These are phyloP conservation scores for Saccostrea glomerata DNA, from an alignment of 1,140 invertebrate genomes.

Conservation along the genomic window DNA sequence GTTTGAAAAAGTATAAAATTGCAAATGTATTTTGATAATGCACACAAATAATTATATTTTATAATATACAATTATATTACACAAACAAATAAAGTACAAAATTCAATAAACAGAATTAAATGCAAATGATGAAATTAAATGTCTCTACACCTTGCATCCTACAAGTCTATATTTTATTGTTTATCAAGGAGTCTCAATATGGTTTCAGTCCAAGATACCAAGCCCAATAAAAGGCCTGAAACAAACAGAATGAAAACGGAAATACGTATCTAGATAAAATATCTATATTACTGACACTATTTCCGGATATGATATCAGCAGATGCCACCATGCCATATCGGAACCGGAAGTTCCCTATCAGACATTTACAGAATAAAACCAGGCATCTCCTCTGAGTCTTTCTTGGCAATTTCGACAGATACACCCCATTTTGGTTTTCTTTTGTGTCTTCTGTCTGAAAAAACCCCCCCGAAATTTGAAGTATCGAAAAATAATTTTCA, in stretches of 20 bases:
- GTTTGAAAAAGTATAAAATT: too few species aligned
- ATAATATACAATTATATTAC: too few species aligned
- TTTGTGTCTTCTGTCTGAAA: not conserved
- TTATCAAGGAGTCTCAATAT: not conserved
- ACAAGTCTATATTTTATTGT: not conserved
- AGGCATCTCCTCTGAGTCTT: slow-evolving; percentile 24
- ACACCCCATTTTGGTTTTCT: not conserved
- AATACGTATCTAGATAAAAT: slow-evolving; percentile 80
- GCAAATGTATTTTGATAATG: too few species aligned
- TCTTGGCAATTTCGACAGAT: not conserved
- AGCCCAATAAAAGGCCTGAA: slow-evolving; percentile 82
- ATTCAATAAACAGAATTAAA: too few species aligned
- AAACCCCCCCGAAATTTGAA: not conserved
- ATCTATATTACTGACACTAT: slow-evolving; percentile 80
- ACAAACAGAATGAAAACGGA: slow-evolving; percentile 79
- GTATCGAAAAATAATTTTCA: too few species aligned
- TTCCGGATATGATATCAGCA: slow-evolving; percentile 64
- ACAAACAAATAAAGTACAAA: too few species aligned
- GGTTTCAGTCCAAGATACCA: slow-evolving; percentile 68
- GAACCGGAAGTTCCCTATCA: slow-evolving; percentile 74
- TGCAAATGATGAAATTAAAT: too few species aligned
- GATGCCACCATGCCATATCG: slow-evolving; percentile 55
- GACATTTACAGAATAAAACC: slow-evolving; percentile 66
- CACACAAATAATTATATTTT: too few species aligned
- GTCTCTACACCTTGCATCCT: not conserved